Conservation (phyloP, 2,888 invertebrate genomes). For the Cyrtodaria siliqua region DNA sequence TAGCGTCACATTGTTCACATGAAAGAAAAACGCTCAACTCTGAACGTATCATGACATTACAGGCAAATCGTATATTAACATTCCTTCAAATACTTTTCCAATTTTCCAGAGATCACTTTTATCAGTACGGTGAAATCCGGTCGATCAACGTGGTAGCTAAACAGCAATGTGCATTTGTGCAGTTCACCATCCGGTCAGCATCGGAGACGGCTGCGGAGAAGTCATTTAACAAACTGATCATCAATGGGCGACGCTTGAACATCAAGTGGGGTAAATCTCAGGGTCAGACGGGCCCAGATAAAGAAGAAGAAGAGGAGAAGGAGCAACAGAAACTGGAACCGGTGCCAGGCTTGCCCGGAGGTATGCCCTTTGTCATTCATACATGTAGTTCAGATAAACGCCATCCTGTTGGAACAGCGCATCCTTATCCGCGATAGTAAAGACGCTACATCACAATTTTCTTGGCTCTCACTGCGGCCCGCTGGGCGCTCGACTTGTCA, state of each 20-base stretch:
- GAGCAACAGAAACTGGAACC: slow-evolving; percentile 88
- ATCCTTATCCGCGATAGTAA: too few relatives aligned
- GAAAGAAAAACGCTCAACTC: too few relatives aligned
- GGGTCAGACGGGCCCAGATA: slow-evolving; percentile 87
- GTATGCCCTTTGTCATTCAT: slow-evolving; percentile 65
- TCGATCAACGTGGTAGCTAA: slow-evolving; percentile 96
- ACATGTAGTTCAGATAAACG: too few relatives aligned
- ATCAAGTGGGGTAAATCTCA: slow-evolving; percentile 99
- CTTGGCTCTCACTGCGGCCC: too few relatives aligned
- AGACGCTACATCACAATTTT: too few relatives aligned
- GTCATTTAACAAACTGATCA: slow-evolving; percentile 96
- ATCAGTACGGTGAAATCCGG: slow-evolving; percentile 99
- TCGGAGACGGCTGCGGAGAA: slow-evolving; percentile 93
- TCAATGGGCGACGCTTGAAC: slow-evolving; percentile 93
- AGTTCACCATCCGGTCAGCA: slow-evolving; percentile 95
- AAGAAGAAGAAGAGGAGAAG: slow-evolving; percentile 74
- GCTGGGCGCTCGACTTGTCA: too few relatives aligned
- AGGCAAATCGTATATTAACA: too few relatives aligned
- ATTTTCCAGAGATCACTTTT: slow-evolving; percentile 96
- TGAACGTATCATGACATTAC: too few relatives aligned
- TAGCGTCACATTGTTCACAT: too few relatives aligned
- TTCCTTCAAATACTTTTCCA: too few relatives aligned
- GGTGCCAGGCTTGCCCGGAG: slow-evolving; percentile 92
- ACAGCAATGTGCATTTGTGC: slow-evolving; percentile 97
- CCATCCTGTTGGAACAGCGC: too few relatives aligned